These are phyloP conservation scores for Acrocyrtus sp. DNA, from an alignment of 2,888 invertebrate species.

Conservation along the genomic window DNA sequence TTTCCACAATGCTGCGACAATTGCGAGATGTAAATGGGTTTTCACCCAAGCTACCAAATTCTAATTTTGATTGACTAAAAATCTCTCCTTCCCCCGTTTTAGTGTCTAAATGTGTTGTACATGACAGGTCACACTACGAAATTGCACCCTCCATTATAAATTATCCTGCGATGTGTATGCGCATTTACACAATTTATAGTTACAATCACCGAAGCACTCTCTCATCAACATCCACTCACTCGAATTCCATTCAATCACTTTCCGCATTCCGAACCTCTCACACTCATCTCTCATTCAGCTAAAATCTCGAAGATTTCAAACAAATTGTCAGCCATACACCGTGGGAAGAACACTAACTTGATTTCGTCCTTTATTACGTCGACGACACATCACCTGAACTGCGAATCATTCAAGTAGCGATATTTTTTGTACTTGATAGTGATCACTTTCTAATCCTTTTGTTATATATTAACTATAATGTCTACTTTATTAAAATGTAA, in stretches of 20 bases:
- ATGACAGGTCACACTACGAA: slow-evolving; percentile 39
- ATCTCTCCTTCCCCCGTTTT: background rate
- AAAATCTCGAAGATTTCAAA: background rate
- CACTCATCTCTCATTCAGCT: background rate
- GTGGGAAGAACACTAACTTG: no score
- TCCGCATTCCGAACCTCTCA: no score
- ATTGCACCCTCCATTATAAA: slow-evolving; percentile 16
- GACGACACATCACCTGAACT: no score
- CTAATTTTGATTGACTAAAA: no score
- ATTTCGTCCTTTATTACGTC: no score
- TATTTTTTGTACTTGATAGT: slow-evolving; percentile 48
- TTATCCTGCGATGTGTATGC: no score
- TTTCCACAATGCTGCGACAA: no score
- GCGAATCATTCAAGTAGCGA: slow-evolving; percentile 24
- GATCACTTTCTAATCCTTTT: slow-evolving; percentile 35
- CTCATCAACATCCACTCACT: slow-evolving; percentile 1
- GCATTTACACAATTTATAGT: background rate
- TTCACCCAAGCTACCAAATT: no score
- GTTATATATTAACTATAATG: slow-evolving; percentile 1
- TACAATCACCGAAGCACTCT: background rate
- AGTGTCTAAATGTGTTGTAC: slow-evolving; percentile 24
- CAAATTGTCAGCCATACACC: no score
- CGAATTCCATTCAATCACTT: no score
- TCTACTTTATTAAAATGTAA: no score
- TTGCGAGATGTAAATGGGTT: no score